These are phyloP conservation scores for Drosophila eohydei DNA, from an alignment of 2,888 invertebrate species.

Conservation along the genomic window DNA sequence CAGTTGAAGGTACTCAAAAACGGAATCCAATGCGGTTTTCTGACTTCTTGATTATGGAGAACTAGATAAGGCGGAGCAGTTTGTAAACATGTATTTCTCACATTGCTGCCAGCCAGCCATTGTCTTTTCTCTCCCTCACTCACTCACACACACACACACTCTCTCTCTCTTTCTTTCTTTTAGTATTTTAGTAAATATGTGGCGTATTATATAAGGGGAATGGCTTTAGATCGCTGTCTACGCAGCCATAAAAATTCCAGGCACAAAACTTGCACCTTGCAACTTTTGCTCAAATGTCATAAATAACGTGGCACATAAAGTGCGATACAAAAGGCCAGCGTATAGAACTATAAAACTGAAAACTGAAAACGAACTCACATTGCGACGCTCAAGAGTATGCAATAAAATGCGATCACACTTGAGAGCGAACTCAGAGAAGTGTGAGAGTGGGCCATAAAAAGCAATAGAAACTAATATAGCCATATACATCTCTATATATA, in stretches of 20 bases:
- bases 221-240: conserved; percentile 37
- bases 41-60: conserved; percentile 23
- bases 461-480: conserved; percentile 1
- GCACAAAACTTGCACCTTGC: conserved; percentile 77
- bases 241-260: conserved; percentile 72
- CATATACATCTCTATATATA: neutral
- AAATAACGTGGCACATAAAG: conserved; percentile 63
- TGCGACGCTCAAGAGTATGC: conserved; percentile 74
- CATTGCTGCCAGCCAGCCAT: conserved; percentile 8
- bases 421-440: conserved; percentile 44
- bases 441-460: conserved; percentile 12
- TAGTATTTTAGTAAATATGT: conserved; percentile 15
- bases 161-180: neutral
- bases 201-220: conserved; percentile 29
- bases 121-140: neutral
- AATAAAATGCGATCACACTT: conserved; percentile 62
- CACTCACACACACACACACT: neutral
- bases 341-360: conserved; percentile 59
- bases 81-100: conserved; percentile 23
- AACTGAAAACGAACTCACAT: conserved; percentile 37
- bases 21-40: conserved; percentile 9
- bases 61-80: conserved; percentile 28
- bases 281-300: conserved; percentile 76
- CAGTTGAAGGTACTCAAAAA: conserved; percentile 9
- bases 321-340: conserved; percentile 57